Conservation (phyloP, 2,113 vertebrate species). For the Colossoma macropomum region DNA sequence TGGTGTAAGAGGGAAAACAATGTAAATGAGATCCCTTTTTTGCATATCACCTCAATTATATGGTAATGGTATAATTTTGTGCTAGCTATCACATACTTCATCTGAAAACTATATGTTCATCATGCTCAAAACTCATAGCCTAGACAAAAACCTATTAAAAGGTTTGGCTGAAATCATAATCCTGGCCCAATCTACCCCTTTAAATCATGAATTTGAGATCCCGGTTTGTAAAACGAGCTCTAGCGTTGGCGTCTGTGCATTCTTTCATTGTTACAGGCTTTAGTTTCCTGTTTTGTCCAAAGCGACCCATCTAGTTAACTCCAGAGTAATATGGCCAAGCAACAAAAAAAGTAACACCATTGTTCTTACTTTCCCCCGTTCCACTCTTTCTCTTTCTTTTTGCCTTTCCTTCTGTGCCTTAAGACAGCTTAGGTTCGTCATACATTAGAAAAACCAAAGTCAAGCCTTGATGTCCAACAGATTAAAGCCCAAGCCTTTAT, state of each 20-base stretch:
- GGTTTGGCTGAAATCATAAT: background rate
- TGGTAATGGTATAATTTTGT: background rate
- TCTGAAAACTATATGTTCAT: background rate
- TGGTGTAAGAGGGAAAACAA: background rate
- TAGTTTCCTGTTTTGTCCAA: background rate
- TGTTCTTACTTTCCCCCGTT: background rate
- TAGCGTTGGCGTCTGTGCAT: background rate
- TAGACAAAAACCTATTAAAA: background rate
- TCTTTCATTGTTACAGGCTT: background rate
- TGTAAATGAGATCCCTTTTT: too few species aligned
- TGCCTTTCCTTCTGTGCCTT: slow-evolving; percentile 54
- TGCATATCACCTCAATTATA: too few species aligned
- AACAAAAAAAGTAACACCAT: background rate
- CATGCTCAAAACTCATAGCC: background rate
- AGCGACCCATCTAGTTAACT: too few species aligned
- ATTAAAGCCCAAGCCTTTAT: background rate
- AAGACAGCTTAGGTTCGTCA: slow-evolving; percentile 35
- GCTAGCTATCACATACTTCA: background rate
- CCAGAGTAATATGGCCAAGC: too few species aligned
- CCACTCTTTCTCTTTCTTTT: background rate
- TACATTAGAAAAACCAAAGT: slow-evolving; percentile 29
- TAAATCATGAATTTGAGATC: background rate
- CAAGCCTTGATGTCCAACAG: slow-evolving; percentile 19
- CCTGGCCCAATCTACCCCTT: background rate
- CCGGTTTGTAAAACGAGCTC: background rate